Evolutionary conservation across 2,888 invertebrate species (phyloP).

Genomic region (Rhingia campestris): DNA sequence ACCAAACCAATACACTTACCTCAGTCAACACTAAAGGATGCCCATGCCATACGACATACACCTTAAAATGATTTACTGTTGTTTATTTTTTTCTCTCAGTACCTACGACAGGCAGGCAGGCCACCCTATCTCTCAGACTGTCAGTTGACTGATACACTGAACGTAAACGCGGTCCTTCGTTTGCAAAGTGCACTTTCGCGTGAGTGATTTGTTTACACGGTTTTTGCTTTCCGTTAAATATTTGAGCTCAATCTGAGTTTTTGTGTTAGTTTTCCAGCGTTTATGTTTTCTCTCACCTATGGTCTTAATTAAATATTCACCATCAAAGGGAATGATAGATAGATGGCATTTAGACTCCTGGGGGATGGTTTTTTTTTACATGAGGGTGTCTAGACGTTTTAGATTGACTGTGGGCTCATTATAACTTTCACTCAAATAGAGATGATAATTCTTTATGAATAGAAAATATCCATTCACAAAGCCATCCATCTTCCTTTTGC

Average conservation of each 20-base stretch:
- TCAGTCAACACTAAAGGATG: not conserved
- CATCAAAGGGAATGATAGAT: constrained; percentile 2
- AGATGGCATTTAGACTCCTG: not conserved
- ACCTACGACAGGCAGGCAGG: not conserved
- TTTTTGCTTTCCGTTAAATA: constrained; percentile 53
- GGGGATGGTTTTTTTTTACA: too few species aligned
- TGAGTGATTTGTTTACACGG: constrained; percentile 67
- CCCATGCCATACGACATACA: not conserved
- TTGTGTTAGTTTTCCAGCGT: constrained; percentile 11
- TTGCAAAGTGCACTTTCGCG: constrained; percentile 62
- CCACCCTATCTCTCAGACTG: constrained; percentile 31
- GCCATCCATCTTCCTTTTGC: too few species aligned
- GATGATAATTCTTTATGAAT: too few species aligned
- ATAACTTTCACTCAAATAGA: too few species aligned
- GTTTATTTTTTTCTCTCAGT: not conserved
- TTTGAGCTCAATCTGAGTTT: constrained; percentile 60
- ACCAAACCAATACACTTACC: not conserved
- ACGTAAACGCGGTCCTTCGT: not conserved
- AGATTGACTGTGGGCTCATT: too few species aligned
- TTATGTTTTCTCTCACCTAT: constrained; percentile 32
- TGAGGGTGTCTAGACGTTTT: too few species aligned
- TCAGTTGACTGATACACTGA: not conserved
- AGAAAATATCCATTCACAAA: too few species aligned
- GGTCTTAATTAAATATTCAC: constrained; percentile 55
- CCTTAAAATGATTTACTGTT: constrained; percentile 27